Conservation (phyloP, 2,797 vertebrate species). For the Acrossocheilus fasciatus region DNA sequence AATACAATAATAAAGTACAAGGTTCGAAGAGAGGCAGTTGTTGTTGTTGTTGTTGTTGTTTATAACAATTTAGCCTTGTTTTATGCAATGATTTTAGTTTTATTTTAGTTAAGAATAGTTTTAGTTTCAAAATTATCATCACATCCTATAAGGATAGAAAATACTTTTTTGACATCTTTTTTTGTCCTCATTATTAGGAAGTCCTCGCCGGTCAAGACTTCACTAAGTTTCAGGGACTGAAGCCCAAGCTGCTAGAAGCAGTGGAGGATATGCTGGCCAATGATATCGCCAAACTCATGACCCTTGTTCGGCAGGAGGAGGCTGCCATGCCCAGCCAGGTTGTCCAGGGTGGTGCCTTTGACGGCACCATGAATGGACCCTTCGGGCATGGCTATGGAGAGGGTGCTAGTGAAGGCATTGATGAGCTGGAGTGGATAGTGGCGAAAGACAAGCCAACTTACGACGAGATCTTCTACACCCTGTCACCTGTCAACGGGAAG, state of each 20-base stretch:
- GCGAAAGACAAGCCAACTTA: slow-evolving; percentile 82
- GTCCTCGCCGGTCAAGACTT: slow-evolving; percentile 80
- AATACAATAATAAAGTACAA: too few relatives aligned
- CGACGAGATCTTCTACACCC: slow-evolving; percentile 84
- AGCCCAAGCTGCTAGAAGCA: slow-evolving; percentile 79
- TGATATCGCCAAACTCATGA: slow-evolving; percentile 84
- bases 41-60: too few relatives aligned
- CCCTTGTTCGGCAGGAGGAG: slow-evolving; percentile 84
- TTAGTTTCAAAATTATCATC: background rate
- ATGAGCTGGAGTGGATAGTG: slow-evolving; percentile 83
- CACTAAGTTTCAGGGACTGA: slow-evolving; percentile 80
- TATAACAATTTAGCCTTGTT: background rate
- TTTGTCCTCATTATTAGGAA: slow-evolving; percentile 68
- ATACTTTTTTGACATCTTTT: background rate
- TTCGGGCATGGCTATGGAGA: slow-evolving; percentile 84
- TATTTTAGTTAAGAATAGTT: background rate
- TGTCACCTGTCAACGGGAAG: slow-evolving; percentile 80
- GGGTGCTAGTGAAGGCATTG: slow-evolving; percentile 82
- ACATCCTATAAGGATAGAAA: background rate
- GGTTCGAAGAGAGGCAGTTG: too few relatives aligned
- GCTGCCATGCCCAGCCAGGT: slow-evolving; percentile 75
- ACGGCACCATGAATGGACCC: slow-evolving; percentile 82
- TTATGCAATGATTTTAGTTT: background rate
- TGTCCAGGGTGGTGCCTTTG: slow-evolving; percentile 83
- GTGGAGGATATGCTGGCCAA: slow-evolving; percentile 84